Percentiles rank a stretch among this genome's conserved stretches.
Conservation (phyloP, 2,113 vertebrate species). For the Neoarius graeffei region DNA sequence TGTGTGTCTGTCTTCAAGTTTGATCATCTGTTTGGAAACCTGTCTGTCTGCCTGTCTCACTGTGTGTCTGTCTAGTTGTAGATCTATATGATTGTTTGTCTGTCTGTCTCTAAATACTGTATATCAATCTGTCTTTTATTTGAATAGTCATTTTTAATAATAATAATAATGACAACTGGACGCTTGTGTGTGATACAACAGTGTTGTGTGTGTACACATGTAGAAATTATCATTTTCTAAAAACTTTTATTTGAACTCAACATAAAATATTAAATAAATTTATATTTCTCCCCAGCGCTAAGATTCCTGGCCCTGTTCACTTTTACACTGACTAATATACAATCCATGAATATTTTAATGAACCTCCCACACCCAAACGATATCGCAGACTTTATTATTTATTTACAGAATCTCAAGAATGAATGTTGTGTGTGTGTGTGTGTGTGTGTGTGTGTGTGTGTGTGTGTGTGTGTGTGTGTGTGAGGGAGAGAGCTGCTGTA, state of each 20-base stretch:
- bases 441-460: constrained; percentile 62
- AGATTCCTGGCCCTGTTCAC: constrained; percentile 28
- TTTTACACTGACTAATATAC: constrained; percentile 60
- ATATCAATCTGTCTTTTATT: neutral
- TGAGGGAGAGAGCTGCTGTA: constrained; percentile 46
- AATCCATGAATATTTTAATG: constrained; percentile 72
- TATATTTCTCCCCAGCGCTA: constrained; percentile 34
- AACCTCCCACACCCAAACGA: constrained; percentile 64
- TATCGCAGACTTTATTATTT: constrained; percentile 70
- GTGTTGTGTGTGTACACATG: neutral
- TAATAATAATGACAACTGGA: neutral
- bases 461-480: constrained; percentile 60
- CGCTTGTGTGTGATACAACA: neutral
- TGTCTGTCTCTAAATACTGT: neutral
- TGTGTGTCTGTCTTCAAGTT: neutral
- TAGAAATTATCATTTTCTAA: constrained; percentile 1
- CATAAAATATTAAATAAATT: constrained; percentile 52
- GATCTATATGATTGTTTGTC: neutral
- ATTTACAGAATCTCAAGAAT: constrained; percentile 73
- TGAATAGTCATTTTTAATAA: neutral
- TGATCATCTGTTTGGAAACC: neutral
- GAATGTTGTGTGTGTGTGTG: constrained; percentile 69
- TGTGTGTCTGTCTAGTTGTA: neutral
- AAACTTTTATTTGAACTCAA: constrained; percentile 17
- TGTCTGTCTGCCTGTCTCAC: neutral